Evolutionary conservation across 2,113 vertebrate genomes (phyloP).

Genomic region (Lycaon pictus): DNA sequence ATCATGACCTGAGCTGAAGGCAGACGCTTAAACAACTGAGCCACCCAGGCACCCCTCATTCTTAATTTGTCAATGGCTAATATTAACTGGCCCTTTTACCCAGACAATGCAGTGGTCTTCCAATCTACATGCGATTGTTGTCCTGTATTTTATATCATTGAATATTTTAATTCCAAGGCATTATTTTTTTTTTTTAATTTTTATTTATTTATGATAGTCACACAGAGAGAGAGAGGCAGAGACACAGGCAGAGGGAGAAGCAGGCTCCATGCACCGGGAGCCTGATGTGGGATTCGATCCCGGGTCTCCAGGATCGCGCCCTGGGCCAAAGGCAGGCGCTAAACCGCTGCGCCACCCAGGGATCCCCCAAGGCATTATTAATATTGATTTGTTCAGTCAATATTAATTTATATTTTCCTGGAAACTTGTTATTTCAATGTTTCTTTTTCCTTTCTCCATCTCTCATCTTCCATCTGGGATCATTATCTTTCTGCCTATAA

Average conservation of each 20-base stretch:
- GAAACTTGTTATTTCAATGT: conserved; percentile 7
- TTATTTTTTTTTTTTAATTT: too few species aligned
- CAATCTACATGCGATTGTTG: background rate
- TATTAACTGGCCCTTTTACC: background rate
- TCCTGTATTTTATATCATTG: background rate
- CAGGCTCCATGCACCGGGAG: too few species aligned
- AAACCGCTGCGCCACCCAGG: too few species aligned
- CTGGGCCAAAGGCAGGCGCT: too few species aligned
- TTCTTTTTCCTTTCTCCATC: background rate
- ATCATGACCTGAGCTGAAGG: too few species aligned
- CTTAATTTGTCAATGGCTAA: background rate
- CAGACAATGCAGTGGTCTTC: background rate
- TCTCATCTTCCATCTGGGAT: background rate
- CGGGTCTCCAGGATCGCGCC: too few species aligned
- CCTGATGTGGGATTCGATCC: too few species aligned
- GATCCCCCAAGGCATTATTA: background rate
- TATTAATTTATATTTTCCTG: background rate
- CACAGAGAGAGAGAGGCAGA: too few species aligned
- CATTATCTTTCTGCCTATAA: background rate
- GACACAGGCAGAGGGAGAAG: too few species aligned
- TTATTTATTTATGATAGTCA: too few species aligned
- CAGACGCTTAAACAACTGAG: too few species aligned
- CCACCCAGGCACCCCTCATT: background rate
- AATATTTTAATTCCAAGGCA: background rate
- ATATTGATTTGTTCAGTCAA: background rate